Percentiles rank a stretch among this genome's conserved stretches.
phyloP scores from a whole-genome alignment of 2,888 invertebrate genomes.

The Drosophila dives region DNA sequence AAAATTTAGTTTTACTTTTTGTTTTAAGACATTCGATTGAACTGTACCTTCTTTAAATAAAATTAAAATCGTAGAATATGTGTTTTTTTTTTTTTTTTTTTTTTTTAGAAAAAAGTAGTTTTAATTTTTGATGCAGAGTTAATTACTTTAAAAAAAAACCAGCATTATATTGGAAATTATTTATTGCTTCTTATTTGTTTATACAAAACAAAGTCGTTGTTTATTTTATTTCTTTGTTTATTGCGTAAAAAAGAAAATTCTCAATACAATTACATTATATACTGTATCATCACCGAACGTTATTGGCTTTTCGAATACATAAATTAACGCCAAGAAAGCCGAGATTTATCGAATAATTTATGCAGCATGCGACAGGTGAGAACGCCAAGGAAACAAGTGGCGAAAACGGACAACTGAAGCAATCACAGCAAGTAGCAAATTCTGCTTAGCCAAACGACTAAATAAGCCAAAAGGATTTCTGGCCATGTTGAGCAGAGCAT shows the following conservation, averaged over 20 bases:
- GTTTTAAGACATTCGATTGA: neutral
- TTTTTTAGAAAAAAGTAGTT: neutral
- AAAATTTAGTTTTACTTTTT: neutral
- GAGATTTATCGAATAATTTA: conserved; percentile 49
- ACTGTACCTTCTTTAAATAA: neutral
- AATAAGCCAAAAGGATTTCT: conserved; percentile 43
- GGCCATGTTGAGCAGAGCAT: conserved; percentile 28
- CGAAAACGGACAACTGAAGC: conserved; percentile 4
- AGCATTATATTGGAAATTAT: neutral
- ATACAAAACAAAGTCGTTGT: neutral
- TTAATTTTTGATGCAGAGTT: neutral
- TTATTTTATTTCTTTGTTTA: neutral
- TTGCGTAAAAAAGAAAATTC: neutral
- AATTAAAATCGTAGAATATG: neutral
- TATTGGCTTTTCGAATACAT: neutral
- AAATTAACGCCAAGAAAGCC: conserved; percentile 9
- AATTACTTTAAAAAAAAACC: neutral
- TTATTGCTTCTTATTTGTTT: neutral
- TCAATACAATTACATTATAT: neutral
- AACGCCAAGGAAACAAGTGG: conserved; percentile 20
- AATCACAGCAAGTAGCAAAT: conserved; percentile 19
- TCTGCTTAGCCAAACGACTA: conserved; percentile 38
- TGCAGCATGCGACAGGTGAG: conserved; percentile 29
- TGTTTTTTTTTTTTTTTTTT: no score
- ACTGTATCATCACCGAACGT: neutral